Percentiles rank a stretch among this genome's conserved stretches.
Evolutionary conservation across 1,140 invertebrate genomes (phyloP).

Genomic region (Bombyx mandarina): DNA sequence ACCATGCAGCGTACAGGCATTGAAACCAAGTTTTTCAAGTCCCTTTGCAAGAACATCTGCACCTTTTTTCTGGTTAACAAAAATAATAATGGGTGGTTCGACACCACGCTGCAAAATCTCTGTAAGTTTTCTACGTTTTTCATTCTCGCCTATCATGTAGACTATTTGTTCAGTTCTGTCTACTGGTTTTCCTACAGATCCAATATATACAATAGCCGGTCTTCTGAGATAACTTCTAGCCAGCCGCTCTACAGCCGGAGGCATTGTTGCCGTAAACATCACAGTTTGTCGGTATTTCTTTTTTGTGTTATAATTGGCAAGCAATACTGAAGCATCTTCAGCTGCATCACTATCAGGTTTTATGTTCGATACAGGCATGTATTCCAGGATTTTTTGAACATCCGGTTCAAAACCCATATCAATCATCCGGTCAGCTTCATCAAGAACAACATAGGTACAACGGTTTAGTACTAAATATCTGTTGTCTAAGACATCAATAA

Average conservation of each 20-base stretch:
- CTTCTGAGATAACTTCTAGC: constrained; percentile 95
- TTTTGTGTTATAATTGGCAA: constrained; percentile 96
- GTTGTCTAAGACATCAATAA: constrained; percentile 99
- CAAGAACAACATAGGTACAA: constrained; percentile 94
- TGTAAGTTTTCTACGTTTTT: constrained; percentile 93
- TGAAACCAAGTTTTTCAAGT: constrained; percentile 97
- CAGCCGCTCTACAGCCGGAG: constrained; percentile 95
- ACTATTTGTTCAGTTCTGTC: constrained; percentile 99
- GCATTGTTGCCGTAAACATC: constrained; percentile 99
- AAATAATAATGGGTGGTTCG: constrained; percentile 98
- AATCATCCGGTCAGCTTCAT: constrained; percentile 99
- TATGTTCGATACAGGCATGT: constrained; percentile 98
- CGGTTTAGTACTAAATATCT: constrained; percentile 96
- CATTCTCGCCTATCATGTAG: constrained; percentile 93
- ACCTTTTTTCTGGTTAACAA: constrained; percentile 99
- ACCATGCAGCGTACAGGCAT: constrained; percentile 97
- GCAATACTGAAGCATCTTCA: constrained; percentile 92
- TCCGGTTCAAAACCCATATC: constrained; percentile 99
- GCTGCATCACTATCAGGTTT: constrained; percentile 99
- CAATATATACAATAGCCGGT: constrained; percentile 98
- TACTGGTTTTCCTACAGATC: constrained; percentile 97
- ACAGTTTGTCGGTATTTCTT: constrained; percentile 99
- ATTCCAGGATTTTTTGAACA: constrained; percentile 98
- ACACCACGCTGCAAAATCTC: constrained; percentile 89
- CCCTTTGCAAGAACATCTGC: constrained; percentile 98